phyloP scores from a whole-genome alignment of 35 echinoderm and acorn worm genomes.

The Hemicentrotus pulcherrimus region DNA sequence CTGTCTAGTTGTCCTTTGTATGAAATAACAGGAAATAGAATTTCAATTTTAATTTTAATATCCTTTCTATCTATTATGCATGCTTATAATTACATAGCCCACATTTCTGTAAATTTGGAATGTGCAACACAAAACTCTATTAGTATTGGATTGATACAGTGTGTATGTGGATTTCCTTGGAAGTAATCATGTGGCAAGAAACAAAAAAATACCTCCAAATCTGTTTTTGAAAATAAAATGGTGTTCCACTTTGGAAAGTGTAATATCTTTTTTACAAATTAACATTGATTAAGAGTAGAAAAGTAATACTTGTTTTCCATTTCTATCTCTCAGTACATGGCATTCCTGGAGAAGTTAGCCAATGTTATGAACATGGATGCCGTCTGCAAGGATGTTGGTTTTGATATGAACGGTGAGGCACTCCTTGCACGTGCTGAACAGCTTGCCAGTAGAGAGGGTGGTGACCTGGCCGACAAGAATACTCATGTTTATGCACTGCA shows the following conservation, averaged over 20 bases:
- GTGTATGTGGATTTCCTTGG: too few relatives aligned
- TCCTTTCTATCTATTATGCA: too few relatives aligned
- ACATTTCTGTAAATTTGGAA: too few relatives aligned
- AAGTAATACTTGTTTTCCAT: not conserved
- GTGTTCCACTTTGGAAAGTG: not conserved
- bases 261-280: not conserved
- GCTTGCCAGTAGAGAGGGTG: conserved; percentile 71
- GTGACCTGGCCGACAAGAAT: conserved; percentile 80
- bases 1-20: too few relatives aligned
- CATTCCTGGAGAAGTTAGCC: conserved; percentile 81
- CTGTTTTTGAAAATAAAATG: not conserved
- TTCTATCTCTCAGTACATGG: conserved; percentile 83
- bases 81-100: too few relatives aligned
- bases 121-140: too few relatives aligned
- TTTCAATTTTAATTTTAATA: too few relatives aligned
- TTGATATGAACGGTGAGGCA: conserved; percentile 90
- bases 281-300: not conserved
- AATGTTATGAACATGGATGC: conserved; percentile 84
- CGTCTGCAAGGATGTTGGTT: conserved; percentile 86
- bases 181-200: too few relatives aligned
- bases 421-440: conserved; percentile 89
- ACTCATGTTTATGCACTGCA: conserved; percentile 90
- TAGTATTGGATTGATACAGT: too few relatives aligned
- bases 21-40: too few relatives aligned
- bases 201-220: not conserved